Evolutionary conservation across 2,113 vertebrate species (phyloP).

Genomic region (Planiliza haematocheilus): DNA sequence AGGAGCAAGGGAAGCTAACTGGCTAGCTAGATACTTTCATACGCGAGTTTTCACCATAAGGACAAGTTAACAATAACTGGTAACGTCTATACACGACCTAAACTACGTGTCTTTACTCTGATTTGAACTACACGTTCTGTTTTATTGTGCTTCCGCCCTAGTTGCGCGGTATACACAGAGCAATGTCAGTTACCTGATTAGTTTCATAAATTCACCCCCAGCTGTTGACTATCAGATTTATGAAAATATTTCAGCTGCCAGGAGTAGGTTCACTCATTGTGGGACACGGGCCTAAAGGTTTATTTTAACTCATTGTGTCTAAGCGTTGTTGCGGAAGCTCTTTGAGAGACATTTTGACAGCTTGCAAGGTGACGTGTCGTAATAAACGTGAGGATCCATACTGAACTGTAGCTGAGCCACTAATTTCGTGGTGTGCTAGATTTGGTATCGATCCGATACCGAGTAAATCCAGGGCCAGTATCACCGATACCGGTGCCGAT

Average conservation of each 20-base stretch:
- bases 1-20: slow-evolving; percentile 36
- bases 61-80: not conserved
- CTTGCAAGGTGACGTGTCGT: slow-evolving; percentile 68
- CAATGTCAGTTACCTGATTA: slow-evolving; percentile 2
- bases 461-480: no score
- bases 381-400: slow-evolving; percentile 32
- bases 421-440: no score
- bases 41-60: slow-evolving; percentile 33
- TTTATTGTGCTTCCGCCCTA: not conserved
- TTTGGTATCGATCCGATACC: no score
- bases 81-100: not conserved
- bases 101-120: not conserved
- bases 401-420: slow-evolving; percentile 35
- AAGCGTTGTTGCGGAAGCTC: not conserved
- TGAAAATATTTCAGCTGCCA: not conserved
- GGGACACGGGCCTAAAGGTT: not conserved
- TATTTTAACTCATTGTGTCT: no score
- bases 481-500: no score
- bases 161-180: not conserved
- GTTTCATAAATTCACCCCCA: slow-evolving; percentile 64
- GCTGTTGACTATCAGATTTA: not conserved
- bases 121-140: rapidly evolving
- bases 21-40: slow-evolving; percentile 34
- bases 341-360: not conserved
- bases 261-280: not conserved